Percentiles rank a stretch among this genome's conserved stretches.
Evolutionary conservation across 2,113 vertebrate species (phyloP).

Genomic region (Melanerpes formicivorus): DNA sequence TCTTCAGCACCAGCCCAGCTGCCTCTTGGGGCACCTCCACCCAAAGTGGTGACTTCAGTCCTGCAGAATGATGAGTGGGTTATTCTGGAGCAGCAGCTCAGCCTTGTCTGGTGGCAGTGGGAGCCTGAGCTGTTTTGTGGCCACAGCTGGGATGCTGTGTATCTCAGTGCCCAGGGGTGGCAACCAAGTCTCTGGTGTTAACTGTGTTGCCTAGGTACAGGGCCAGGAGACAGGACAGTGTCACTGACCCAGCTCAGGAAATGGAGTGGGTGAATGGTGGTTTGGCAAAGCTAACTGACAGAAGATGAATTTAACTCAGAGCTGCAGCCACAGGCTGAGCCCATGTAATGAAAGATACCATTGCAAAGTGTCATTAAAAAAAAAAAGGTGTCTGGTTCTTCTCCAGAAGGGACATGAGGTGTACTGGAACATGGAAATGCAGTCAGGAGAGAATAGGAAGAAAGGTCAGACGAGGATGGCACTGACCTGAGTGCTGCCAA

Average conservation of each 20-base stretch:
- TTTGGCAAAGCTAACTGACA: background rate
- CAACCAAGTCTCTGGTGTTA: background rate
- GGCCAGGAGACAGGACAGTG: background rate
- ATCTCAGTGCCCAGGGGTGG: background rate
- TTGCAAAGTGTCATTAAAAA: background rate
- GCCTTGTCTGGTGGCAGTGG: background rate
- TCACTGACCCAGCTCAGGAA: background rate
- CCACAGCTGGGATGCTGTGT: background rate
- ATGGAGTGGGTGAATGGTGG: background rate
- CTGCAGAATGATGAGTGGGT: background rate
- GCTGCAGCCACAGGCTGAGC: background rate
- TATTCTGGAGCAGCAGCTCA: constrained; percentile 1
- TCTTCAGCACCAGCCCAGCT: background rate
- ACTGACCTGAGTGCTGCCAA: background rate
- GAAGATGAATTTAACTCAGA: background rate
- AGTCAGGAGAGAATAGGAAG: background rate
- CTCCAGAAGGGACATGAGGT: background rate
- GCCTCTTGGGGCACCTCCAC: constrained; percentile 8
- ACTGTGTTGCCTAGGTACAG: background rate
- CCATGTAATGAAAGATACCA: background rate
- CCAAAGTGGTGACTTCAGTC: constrained; percentile 11
- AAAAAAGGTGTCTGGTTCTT: background rate
- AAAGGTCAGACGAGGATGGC: background rate
- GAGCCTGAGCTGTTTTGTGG: background rate
- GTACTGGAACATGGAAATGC: rapidly evolving